Evolutionary conservation across 30 jellyfish, hydroid and myxozoan species (phyloP), one percentile per base, ranked within the genome.

Genomic region (Catostylus mosaicus): DNA sequence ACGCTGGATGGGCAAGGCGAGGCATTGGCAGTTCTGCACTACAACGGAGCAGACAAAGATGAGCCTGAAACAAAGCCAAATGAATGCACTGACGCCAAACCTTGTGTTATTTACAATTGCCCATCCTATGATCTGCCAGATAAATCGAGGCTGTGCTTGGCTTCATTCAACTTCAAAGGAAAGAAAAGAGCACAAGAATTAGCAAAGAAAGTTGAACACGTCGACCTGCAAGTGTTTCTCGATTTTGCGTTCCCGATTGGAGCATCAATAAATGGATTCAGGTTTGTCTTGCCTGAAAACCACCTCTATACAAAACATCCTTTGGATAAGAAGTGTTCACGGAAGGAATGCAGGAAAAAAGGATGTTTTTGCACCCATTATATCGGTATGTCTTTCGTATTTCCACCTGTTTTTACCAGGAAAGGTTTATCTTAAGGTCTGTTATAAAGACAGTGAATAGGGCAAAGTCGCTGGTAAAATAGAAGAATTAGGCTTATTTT

Each of bases 211-310:
- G 76, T 90, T 32, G 62, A 36, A 26, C 48, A 75, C 31, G 95
- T 52, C 63, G 88, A 97, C 51, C 40, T 19, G 80, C 93, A 92
- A 69, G 37, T 75, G 37, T 85, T 85, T 78, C 73, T 91, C 10
- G 90, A 91, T 40, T 91, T 91, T 35, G 98, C 98, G 0, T 91
- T 91, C 48, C 98, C 98, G 7, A 91, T 96, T 27, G 96, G 90
- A 34, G 90, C 94, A 12, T 83, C 96, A 8, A 85, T 86, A 8
- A 86, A 86, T 75, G 98, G 93, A 18, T 60, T 83, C 50, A 69
- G 86, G 37, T 90, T 90, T 73, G 81, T 60, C 63, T 37, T 52
- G n/a, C 97, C 97, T 2, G 75, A 75, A 46, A 84, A 83, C 57
- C 86, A 94, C 8, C 57, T 90, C 32, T 90, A 83, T 61, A 71